Conservation (phyloP, 2,888 invertebrate genomes). For the Mantis religiosa region DNA sequence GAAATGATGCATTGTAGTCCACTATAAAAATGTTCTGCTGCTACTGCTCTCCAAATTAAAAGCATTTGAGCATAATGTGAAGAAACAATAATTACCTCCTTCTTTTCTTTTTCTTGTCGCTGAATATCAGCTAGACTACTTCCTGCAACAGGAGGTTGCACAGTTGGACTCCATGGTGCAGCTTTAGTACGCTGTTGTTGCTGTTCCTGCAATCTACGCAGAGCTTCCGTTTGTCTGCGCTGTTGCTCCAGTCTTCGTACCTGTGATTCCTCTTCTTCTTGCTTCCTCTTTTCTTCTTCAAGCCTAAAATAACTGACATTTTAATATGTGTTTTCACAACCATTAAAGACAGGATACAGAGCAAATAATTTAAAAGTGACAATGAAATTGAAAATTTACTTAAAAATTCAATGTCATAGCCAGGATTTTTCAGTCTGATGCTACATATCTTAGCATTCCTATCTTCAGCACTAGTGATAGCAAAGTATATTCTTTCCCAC, state of each 20-base stretch:
- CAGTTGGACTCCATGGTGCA: slow-evolving; percentile 56
- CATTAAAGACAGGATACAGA: too few species aligned
- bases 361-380: too few species aligned
- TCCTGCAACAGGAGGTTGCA: slow-evolving; percentile 42
- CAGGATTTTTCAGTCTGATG: too few species aligned
- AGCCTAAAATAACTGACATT: background rate
- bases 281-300: slow-evolving; percentile 44
- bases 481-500: too few species aligned
- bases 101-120: slow-evolving; percentile 51
- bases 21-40: too few species aligned
- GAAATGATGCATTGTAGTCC: too few species aligned
- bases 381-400: too few species aligned
- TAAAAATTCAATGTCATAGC: too few species aligned
- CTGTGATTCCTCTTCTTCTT: slow-evolving; percentile 44
- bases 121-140: slow-evolving; percentile 55
- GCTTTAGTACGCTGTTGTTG: slow-evolving; percentile 34
- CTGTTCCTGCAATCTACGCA: slow-evolving; percentile 48
- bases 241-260: slow-evolving; percentile 47
- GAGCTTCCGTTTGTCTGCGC: slow-evolving; percentile 47
- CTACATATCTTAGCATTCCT: too few species aligned
- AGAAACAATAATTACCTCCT: slow-evolving; percentile 40
- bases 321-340: too few species aligned
- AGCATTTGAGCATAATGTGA: background rate
- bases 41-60: background rate
- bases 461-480: too few species aligned